Conservation (phyloP, 2,113 vertebrate genomes). For the Pelecanus crispus region DNA sequence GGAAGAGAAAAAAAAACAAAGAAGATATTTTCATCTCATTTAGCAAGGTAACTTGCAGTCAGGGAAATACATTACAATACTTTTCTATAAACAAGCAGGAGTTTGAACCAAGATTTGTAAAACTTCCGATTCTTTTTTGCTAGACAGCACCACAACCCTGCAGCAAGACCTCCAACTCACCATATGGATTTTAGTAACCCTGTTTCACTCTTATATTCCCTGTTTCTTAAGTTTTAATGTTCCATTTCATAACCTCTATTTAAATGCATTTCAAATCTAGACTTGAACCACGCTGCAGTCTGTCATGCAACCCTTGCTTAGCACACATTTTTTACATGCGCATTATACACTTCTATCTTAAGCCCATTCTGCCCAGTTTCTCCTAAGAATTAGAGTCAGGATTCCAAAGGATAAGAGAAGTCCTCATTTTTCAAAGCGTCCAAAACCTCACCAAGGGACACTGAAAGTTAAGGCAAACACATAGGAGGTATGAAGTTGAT, state of each 20-base stretch:
- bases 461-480: neutral
- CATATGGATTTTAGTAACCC: neutral
- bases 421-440: neutral
- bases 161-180: neutral
- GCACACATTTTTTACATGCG: neutral
- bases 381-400: neutral
- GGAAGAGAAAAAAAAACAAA: constrained; percentile 15
- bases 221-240: neutral
- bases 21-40: constrained; percentile 20
- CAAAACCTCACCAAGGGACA: neutral
- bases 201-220: neutral
- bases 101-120: neutral
- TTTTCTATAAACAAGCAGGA: neutral
- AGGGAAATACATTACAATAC: neutral
- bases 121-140: neutral
- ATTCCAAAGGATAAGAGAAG: neutral
- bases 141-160: neutral
- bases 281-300: neutral
- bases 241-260: neutral
- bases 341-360: neutral
- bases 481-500: neutral
- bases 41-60: neutral
- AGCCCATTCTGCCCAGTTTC: neutral
- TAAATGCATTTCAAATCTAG: neutral
- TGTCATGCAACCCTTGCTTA: neutral